Conservation (phyloP, 2,888 invertebrate species). For the Hybos culiciformis region DNA sequence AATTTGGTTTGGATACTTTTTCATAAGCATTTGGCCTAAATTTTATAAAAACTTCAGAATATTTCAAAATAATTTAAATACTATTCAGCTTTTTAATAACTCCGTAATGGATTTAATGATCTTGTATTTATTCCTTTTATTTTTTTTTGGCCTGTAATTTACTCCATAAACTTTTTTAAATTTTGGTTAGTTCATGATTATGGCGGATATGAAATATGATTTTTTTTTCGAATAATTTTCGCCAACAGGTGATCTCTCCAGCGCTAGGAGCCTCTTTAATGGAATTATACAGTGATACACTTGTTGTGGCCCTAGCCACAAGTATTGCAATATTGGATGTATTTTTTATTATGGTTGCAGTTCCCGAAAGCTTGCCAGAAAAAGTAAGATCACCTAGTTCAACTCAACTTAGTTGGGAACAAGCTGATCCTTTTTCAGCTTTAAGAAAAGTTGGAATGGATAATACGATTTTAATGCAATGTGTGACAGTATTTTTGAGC, state of each 20-base stretch:
- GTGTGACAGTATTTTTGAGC: slow-evolving; percentile 93
- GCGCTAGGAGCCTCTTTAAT: slow-evolving; percentile 85
- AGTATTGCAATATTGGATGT: slow-evolving; percentile 93
- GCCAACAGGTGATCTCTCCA: slow-evolving; percentile 81
- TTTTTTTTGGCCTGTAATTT: too few species aligned
- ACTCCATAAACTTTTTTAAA: too few species aligned
- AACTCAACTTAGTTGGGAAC: slow-evolving; percentile 89
- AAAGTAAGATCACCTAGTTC: slow-evolving; percentile 68
- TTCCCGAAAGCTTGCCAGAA: slow-evolving; percentile 96
- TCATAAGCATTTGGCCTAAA: too few species aligned
- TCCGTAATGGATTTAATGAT: too few species aligned
- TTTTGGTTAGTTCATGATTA: too few species aligned
- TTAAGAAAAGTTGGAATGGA: slow-evolving; percentile 85
- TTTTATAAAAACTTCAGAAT: too few species aligned
- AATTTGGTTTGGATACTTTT: too few species aligned
- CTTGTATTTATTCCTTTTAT: too few species aligned
- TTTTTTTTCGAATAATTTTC: too few species aligned
- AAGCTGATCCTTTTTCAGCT: slow-evolving; percentile 95
- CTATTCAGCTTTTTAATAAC: too few species aligned
- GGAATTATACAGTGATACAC: slow-evolving; percentile 67
- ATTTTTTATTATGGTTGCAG: slow-evolving; percentile 93
- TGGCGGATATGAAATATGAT: neutral
- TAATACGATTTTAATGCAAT: slow-evolving; percentile 89
- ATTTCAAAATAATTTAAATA: too few species aligned
- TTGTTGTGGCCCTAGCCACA: slow-evolving; percentile 90